Base-by-base conservation (phyloP, 2,888 invertebrate species). In the Lamproptera curius region DNA sequence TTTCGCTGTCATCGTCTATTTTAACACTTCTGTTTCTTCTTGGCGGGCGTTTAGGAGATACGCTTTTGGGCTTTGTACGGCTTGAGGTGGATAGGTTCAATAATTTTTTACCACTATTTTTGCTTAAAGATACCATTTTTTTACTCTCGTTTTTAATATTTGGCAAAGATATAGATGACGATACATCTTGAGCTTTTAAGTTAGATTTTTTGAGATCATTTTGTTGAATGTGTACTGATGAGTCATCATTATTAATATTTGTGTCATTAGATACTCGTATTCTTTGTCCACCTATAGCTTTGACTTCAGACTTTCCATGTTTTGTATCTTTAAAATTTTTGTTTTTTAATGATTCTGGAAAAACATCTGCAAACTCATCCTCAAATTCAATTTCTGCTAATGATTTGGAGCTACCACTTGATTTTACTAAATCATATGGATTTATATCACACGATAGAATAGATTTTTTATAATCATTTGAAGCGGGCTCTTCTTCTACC, bases 381-480 rank as follows among this genome's bases (percentile, higher is more conserved):
- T 90, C 88, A 58, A 89, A 88, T 59, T 89, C 86, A 57, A 85
- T 81, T 71, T 85, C 81, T 33, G 79, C 82, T 54, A 89, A 63
- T 61, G 89, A 82, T 70, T 89, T 79, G 55, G 82, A 71, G 67
- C 61, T 69, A n/a, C 73, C 67, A 49, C 65, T 87, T 54, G 83
- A 83, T 72, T 93, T 92, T 61, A 95, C 91, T 67, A 95, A 87
- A 57, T 94, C 93, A 70, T 95, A 95, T 2, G 95, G 95, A 76
- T 95, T 95, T 33, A 95, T 93, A 71, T 94, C 92, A 80, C 95
- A 95, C 61, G 94, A 93, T 34, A 95, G 81, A 56, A 95, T 95
- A 13, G 95, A 95, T 56, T 91, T 92, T 36, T 92, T 86, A 33
- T 76, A 66, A 17, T 82, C 80, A 55, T 61, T 72, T 39, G 62